Percentiles rank a stretch among this genome's conserved stretches.
Evolutionary conservation across 2,888 invertebrate genomes (phyloP).

Genomic region (Aplocera efformata): DNA sequence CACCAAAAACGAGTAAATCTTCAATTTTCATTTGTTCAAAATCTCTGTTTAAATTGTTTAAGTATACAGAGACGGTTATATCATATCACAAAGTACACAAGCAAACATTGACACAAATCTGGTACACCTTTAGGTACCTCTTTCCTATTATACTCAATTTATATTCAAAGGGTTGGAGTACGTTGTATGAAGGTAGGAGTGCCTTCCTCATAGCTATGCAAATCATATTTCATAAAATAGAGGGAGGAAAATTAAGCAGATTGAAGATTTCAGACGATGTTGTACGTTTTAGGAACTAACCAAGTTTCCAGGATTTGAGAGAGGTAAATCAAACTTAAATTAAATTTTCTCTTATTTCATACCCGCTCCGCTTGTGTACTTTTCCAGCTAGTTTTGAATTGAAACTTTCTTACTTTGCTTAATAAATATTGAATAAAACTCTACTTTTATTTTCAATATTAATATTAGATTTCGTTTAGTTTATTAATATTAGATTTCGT

Average conservation of each 20-base stretch:
- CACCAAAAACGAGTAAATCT: too few species aligned
- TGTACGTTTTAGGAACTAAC: constrained; percentile 28
- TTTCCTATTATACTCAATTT: constrained; percentile 21
- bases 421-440: too few species aligned
- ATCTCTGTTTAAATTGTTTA: neutral
- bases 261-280: constrained; percentile 36
- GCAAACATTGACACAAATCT: constrained; percentile 14
- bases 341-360: constrained; percentile 22
- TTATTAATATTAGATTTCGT: too few species aligned
- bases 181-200: constrained; percentile 17
- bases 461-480: too few species aligned
- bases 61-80: too few species aligned
- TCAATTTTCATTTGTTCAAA: too few species aligned
- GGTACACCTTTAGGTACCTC: constrained; percentile 18
- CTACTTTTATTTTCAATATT: too few species aligned
- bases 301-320: constrained; percentile 24
- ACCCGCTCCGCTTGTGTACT: constrained; percentile 12
- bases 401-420: too few species aligned
- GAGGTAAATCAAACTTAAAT: constrained; percentile 25
- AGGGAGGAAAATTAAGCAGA: constrained; percentile 38
- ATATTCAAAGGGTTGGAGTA: constrained; percentile 20
- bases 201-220: constrained; percentile 30
- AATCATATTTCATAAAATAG: constrained; percentile 39
- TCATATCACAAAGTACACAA: neutral
- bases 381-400: constrained; percentile 2